These are phyloP conservation scores for Drosophila ogumai DNA, from an alignment of 1,140 invertebrate species.

Conservation along the genomic window DNA sequence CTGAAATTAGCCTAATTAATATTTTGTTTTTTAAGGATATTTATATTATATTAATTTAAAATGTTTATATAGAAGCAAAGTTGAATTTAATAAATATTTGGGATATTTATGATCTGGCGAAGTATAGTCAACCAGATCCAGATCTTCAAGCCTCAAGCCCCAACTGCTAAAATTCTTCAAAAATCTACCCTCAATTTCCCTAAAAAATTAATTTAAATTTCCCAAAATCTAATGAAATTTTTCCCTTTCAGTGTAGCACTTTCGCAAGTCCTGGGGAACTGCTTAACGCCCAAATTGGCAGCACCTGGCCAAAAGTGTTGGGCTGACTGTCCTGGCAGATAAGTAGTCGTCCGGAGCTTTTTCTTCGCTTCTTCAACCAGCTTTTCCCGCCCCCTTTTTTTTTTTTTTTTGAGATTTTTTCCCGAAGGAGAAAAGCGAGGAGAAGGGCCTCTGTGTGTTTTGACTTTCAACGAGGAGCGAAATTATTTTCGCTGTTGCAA, in stretches of 20 bases:
- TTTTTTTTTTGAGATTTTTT: constrained; percentile 31
- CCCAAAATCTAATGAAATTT: rapidly evolving
- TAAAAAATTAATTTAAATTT: background rate
- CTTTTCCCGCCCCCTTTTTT: constrained; percentile 26
- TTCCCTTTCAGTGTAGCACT: background rate
- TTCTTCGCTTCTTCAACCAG: constrained; percentile 12
- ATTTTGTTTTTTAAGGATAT: too few species aligned
- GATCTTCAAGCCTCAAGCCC: rapidly evolving
- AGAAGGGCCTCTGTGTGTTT: constrained; percentile 25
- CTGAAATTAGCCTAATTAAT: background rate
- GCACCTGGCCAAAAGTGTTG: constrained; percentile 74
- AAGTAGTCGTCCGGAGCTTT: constrained; percentile 63
- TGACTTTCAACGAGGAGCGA: constrained; percentile 53
- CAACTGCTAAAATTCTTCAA: background rate
- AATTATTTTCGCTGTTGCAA: constrained; percentile 79
- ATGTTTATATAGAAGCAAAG: too few species aligned
- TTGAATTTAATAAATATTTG: background rate
- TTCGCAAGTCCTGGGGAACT: constrained; percentile 53
- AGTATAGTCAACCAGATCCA: too few species aligned
- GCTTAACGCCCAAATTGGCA: constrained; percentile 78
- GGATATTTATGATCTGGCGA: too few species aligned
- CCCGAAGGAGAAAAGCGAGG: background rate
- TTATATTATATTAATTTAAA: too few species aligned
- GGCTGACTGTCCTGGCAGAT: constrained; percentile 61
- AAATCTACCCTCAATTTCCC: background rate